phyloP scores from a whole-genome alignment of 2,888 invertebrate genomes.

The Patella pellucida region DNA sequence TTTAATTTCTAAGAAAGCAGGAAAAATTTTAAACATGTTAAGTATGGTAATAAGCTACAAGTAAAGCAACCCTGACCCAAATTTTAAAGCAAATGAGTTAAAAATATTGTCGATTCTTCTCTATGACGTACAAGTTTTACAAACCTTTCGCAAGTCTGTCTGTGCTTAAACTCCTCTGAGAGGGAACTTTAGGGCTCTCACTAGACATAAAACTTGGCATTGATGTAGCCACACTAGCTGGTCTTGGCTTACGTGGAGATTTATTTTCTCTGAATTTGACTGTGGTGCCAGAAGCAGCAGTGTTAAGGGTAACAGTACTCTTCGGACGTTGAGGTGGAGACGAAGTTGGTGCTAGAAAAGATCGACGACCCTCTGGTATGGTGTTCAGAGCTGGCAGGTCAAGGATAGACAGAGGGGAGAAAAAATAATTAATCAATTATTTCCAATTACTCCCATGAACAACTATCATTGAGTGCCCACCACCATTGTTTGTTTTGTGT shows the following conservation, averaged over 20 bases:
- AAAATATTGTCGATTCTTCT: background rate
- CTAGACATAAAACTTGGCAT: constrained; percentile 59
- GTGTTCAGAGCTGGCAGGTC: constrained; percentile 56
- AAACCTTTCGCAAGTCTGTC: constrained; percentile 53
- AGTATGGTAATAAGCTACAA: no score
- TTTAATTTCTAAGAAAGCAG: no score
- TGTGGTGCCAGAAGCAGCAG: constrained; percentile 24
- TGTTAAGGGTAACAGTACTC: constrained; percentile 49
- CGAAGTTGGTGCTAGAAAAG: constrained; percentile 61
- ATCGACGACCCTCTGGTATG: constrained; percentile 62
- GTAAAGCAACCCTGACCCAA: no score
- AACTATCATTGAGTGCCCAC: background rate
- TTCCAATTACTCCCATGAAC: constrained; percentile 6
- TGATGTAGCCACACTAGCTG: constrained; percentile 61
- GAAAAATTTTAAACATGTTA: no score
- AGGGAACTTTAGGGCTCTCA: constrained; percentile 42
- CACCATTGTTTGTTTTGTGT: constrained; percentile 12
- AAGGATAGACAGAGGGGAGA: constrained; percentile 26
- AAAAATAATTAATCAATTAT: constrained; percentile 21
- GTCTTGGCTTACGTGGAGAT: constrained; percentile 58
- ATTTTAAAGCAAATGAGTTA: no score
- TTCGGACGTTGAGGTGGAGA: constrained; percentile 50
- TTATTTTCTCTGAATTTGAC: constrained; percentile 55
- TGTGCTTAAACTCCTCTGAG: constrained; percentile 58
- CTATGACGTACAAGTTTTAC: background rate